Percentiles rank a stretch among this genome's conserved stretches.
These are phyloP conservation scores for Tapirus terrestris DNA, from an alignment of 2,113 vertebrate species.

Conservation along the genomic window DNA sequence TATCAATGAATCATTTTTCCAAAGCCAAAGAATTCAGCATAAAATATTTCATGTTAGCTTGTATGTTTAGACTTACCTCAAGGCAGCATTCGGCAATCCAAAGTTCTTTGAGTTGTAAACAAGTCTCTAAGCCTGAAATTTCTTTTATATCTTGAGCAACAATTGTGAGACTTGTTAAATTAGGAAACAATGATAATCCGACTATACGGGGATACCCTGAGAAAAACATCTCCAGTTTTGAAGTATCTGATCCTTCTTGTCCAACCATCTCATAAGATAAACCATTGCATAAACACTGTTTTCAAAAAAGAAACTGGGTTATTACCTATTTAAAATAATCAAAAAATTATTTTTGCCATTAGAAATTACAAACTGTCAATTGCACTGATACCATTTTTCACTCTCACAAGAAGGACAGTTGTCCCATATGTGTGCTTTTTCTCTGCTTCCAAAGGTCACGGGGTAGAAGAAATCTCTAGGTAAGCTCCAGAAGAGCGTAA, in stretches of 20 bases:
- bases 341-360: conserved; percentile 1
- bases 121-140: conserved; percentile 88
- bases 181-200: conserved; percentile 89
- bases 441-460: neutral
- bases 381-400: neutral
- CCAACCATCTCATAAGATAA: conserved; percentile 87
- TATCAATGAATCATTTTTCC: conserved; percentile 45
- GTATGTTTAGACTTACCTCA: conserved; percentile 83
- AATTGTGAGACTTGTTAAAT: conserved; percentile 87
- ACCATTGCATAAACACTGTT: conserved; percentile 90
- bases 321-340: conserved; percentile 36
- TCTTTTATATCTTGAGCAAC: conserved; percentile 87
- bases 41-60: neutral
- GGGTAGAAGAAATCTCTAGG: neutral
- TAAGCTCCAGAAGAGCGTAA: neutral
- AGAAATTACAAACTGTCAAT: conserved; percentile 27
- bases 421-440: neutral
- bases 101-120: conserved; percentile 88
- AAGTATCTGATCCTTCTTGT: conserved; percentile 83
- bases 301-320: conserved; percentile 57
- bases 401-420: neutral
- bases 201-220: conserved; percentile 89
- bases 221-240: conserved; percentile 91
- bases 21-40: conserved; percentile 40
- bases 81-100: conserved; percentile 90